phyloP scores from a whole-genome alignment of 2,888 invertebrate species.

The Endomychus coccineus region DNA sequence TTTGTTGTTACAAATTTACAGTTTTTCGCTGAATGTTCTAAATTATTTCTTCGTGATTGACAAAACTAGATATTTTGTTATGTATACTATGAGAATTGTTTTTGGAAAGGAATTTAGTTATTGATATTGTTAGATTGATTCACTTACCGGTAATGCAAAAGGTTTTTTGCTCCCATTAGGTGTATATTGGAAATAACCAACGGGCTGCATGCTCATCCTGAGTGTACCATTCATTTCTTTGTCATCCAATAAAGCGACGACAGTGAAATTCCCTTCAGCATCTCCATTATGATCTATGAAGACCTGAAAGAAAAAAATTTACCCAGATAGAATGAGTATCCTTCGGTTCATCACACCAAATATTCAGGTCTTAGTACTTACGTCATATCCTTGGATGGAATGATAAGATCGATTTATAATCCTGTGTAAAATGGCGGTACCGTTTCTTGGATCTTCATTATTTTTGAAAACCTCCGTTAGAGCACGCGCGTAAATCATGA shows the following conservation, averaged over 20 bases:
- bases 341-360: neutral
- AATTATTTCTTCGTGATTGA: too few species aligned
- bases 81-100: too few species aligned
- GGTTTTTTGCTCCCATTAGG: constrained; percentile 46
- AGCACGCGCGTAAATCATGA: constrained; percentile 78
- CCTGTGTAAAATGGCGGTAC: constrained; percentile 64
- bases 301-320: constrained; percentile 47
- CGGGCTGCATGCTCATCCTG: constrained; percentile 67
- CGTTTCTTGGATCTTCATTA: constrained; percentile 65
- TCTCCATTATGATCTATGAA: constrained; percentile 83
- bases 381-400: constrained; percentile 74
- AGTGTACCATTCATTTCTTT: constrained; percentile 46
- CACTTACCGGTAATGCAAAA: constrained; percentile 55
- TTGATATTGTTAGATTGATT: too few species aligned
- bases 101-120: too few species aligned
- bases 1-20: too few species aligned
- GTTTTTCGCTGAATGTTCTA: too few species aligned
- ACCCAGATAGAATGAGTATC: neutral
- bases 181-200: constrained; percentile 67
- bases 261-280: constrained; percentile 86
- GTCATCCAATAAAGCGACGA: constrained; percentile 68
- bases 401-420: constrained; percentile 70
- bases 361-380: too few species aligned
- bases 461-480: constrained; percentile 63
- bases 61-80: too few species aligned